Base-by-base conservation (phyloP, 1,140 invertebrate genomes). In the Bombus confusus region DNA sequence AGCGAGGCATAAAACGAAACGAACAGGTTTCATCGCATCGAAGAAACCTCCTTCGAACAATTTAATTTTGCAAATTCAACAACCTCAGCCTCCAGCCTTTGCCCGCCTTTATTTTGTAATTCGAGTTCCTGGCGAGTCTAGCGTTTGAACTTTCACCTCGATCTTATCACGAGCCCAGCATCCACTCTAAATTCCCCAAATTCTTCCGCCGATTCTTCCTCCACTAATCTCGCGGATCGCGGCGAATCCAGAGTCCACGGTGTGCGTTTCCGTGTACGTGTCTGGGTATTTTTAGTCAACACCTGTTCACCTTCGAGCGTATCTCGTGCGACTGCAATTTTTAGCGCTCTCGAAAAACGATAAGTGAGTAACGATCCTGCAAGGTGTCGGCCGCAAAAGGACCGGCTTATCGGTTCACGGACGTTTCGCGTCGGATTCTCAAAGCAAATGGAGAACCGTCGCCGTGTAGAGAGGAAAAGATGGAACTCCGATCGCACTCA, bases 271-370 rank as follows among this genome's bases (percentile, higher is more conserved):
- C 74, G 74, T 76, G 13, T 59, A 59, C 2, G 25, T 25, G 34
- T 28, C 28, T n/a, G 15, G 31, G 2, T 84, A 84, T 78, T 71
- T 69, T 79, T 79, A 41, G 66, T 84, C 82, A 52, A 71, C 82
- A 84, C 82, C 82, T 84, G 82, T 79, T 84, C 76, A 84, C 82
- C 76, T 84, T 84, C 82, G 12, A 59, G 37, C 47, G 82, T 84
- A 79, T 84, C 82, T 69, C 22, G n/a, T 3, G 10, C 34, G 47
- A 13, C 47, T 13, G 37, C 66, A n/a, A 79, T 84, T 84, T 79
- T 71, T 71, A 59, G 37, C 76, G 66, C 37, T 43, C 66, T 71
- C 39, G 41, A 47, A 37, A 41, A n/a, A 76, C 47, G 82, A 84
- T 84, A 84, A 84, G 82, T 79, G 75, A 84, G 66, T 43, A 79